Base-by-base conservation (phyloP, 2,888 invertebrate species). In the Mimachlamys varia region DNA sequence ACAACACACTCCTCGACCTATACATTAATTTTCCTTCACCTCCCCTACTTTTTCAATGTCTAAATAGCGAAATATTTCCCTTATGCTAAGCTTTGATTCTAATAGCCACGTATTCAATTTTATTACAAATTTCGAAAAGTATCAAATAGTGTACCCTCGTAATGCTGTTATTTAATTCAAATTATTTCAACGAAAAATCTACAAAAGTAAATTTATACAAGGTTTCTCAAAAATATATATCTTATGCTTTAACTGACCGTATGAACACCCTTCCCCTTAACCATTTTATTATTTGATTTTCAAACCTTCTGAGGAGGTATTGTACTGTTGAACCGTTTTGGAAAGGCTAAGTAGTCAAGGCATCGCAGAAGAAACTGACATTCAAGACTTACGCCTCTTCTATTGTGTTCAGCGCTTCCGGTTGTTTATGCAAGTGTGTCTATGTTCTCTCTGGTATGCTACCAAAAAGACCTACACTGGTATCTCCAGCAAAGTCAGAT, bases 341-440 rank as follows among this genome's bases (percentile, higher is more conserved):
- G 58, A 76, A 76, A 76, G 76, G 33, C 76, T 76, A 10, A 33
- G 33, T 33, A 76, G 76, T 76, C 76, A 76, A 76, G 76, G 33
- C 27, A 76, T 76, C 76, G 76, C 76, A 76, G 76, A 76, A 76
- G 76, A 76, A 76, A 33, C 33, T 76, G 76, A 76, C 76, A 76
- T 33, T 76, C 27, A 76, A 13, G 33, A 76, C 76, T 76, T 76
- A 76, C 76, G 76, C 76, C 22, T 22, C 76, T 33, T 13, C 33
- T 33, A 76, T 15, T 33, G 76, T 76, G 76, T 33, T 27, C 76
- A 33, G 76, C 76, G 76, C 76, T 76, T 76, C 76, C 76, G 76
- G 76, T 76, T 76, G 27, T 27, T 76, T 10, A 22, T 27, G 76
- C 2, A 13, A 76, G 4, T 76, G 76, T 33, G 33, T 76, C 76